A percentile compares a stretch with the other conserved stretches of the same genome.
These are phyloP conservation scores for Cetoscarus ocellatus DNA, from an alignment of 2,797 vertebrate genomes.

Conservation along the genomic window DNA sequence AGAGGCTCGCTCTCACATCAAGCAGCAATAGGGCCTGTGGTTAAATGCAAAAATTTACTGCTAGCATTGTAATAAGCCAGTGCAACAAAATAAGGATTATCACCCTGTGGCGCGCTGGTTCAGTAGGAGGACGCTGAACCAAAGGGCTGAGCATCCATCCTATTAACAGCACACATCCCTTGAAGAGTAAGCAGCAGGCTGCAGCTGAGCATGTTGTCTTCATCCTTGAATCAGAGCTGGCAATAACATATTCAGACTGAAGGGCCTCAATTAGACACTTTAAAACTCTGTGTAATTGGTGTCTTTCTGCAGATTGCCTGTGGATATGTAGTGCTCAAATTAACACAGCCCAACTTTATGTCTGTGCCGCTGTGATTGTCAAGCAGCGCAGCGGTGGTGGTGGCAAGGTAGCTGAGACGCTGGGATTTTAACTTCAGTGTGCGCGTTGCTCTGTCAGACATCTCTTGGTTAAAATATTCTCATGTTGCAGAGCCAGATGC, in stretches of 20 bases:
- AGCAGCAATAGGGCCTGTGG: slow-evolving; percentile 69
- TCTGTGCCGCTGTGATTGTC: slow-evolving; percentile 77
- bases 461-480: slow-evolving; percentile 7
- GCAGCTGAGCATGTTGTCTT: slow-evolving; percentile 83
- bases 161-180: slow-evolving; percentile 85
- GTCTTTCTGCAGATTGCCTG: slow-evolving; percentile 82
- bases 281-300: slow-evolving; percentile 86
- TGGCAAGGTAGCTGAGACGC: slow-evolving; percentile 62
- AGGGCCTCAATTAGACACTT: slow-evolving; percentile 86
- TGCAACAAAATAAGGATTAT: slow-evolving; percentile 88
- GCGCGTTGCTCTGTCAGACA: slow-evolving; percentile 25
- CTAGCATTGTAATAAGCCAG: slow-evolving; percentile 86
- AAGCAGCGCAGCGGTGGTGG: slow-evolving; percentile 43
- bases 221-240: slow-evolving; percentile 82
- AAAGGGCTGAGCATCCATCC: slow-evolving; percentile 81
- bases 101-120: slow-evolving; percentile 81
- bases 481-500: slow-evolving; percentile 7
- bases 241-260: slow-evolving; percentile 87
- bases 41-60: slow-evolving; percentile 81
- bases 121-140: slow-evolving; percentile 81
- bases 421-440: slow-evolving; percentile 43
- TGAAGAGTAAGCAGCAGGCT: slow-evolving; percentile 78
- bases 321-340: slow-evolving; percentile 80
- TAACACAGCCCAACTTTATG: slow-evolving; percentile 74
- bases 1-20: slow-evolving; percentile 78